phyloP scores from a whole-genome alignment of 2,888 invertebrate species.

The Spodoptera littoralis region DNA sequence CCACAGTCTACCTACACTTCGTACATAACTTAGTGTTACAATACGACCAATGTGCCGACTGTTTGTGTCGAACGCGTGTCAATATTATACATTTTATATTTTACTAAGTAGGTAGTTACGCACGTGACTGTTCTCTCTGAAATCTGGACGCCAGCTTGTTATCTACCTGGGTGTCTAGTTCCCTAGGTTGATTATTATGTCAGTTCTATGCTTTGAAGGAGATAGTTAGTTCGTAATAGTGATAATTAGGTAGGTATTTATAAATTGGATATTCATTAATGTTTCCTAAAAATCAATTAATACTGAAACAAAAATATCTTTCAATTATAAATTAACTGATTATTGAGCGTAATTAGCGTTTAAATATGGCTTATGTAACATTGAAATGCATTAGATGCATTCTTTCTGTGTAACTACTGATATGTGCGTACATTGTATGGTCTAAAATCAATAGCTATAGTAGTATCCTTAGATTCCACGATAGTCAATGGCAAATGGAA shows the following conservation, averaged over 20 bases:
- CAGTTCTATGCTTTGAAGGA: constrained; percentile 5
- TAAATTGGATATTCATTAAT: too few species aligned
- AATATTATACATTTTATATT: constrained; percentile 39
- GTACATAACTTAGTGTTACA: constrained; percentile 66
- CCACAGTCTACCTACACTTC: constrained; percentile 78
- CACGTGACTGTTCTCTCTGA: constrained; percentile 11
- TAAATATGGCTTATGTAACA: too few species aligned
- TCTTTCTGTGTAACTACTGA: too few species aligned
- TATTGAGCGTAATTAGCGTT: too few species aligned
- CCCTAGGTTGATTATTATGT: constrained; percentile 2
- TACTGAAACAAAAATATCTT: too few species aligned
- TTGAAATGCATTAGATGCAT: too few species aligned
- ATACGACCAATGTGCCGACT: constrained; percentile 52
- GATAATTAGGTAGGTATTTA: too few species aligned
- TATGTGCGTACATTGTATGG: too few species aligned
- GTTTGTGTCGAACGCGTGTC: constrained; percentile 45
- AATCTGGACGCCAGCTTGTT: constrained; percentile 1
- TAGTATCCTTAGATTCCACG: constrained; percentile 15
- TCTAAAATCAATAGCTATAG: not conserved
- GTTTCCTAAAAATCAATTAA: too few species aligned
- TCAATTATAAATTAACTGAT: too few species aligned
- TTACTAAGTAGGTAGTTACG: constrained; percentile 7
- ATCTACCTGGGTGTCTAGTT: not conserved
- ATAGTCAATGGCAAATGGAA: constrained; percentile 34
- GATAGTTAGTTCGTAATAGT: not conserved